Evolutionary conservation across 2,113 vertebrate species (phyloP), one percentile per base, ranked within the genome.

Genomic region (Eurypyga helias): DNA sequence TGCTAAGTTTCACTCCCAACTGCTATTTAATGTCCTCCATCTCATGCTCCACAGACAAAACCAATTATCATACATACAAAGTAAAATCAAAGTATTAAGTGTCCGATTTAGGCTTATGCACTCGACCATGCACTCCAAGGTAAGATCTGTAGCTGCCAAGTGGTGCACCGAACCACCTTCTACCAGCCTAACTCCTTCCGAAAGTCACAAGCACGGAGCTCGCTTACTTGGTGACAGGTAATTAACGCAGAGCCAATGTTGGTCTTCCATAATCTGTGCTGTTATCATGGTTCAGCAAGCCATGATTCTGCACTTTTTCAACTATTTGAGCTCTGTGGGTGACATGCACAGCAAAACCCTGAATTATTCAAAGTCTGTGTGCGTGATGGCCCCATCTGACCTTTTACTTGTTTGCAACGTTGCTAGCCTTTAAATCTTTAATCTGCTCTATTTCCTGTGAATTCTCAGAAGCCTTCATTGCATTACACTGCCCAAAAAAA

Each of bases 391-490:
- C 82, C 85, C 51, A 29, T 41, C 34, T 54, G 87, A 85, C 89
- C 83, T 90, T 76, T 76, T 21, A 38, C 51, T 95, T 93, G 75
- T 96, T 93, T 92, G 83, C 33, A 96, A 73, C 23, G 4, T 83
- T 84, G 45, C 77, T 55, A 49, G 25, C 28, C 94, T 89, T 95
- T 95, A 90, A 84, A 85, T 97, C 67, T 96, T 81, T 85, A 83
- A 95, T 83, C 58, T 52, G 51, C 29, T 86, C 1, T 34, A 70
- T 52, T 90, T 93, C 84, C 79, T 60, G 7, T 34, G 54, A 94
- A 75, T 91, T 82, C 84, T 90, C 87, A n/a, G 34, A 93, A 90
- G 69, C 57, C 8, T 87, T 82, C 61, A 51, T 67, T 66, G 28
- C 46, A 25, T 70, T 55, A 71, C 64, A 62, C 48, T 93, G 61